phyloP scores from a whole-genome alignment of 2,888 invertebrate species.

The Caenorhabditis afra region DNA sequence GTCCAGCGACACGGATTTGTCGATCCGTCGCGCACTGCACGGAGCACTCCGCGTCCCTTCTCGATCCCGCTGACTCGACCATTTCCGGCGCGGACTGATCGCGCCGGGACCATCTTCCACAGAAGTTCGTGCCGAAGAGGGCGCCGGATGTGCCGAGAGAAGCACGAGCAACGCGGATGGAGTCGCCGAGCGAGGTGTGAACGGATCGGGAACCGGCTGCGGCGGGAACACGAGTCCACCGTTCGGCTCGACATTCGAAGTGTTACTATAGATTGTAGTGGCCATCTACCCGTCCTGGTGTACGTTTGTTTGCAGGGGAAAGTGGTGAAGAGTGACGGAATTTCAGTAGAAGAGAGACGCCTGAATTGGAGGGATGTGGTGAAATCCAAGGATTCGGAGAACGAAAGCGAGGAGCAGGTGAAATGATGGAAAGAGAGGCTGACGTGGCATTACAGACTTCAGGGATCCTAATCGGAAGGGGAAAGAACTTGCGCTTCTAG shows the following conservation, averaged over 20 bases:
- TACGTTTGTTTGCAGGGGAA: neutral
- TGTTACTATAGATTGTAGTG: constrained; percentile 28
- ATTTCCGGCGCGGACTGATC: constrained; percentile 30
- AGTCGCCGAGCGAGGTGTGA: constrained; percentile 16
- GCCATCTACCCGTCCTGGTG: constrained; percentile 2
- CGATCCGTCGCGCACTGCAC: constrained; percentile 24
- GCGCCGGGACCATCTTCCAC: neutral
- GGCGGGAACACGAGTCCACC: constrained; percentile 36
- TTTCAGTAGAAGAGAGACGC: neutral
- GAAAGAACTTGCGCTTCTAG: neutral
- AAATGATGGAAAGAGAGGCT: too few species aligned
- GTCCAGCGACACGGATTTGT: constrained; percentile 47
- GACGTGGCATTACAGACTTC: too few species aligned
- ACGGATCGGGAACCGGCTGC: constrained; percentile 31
- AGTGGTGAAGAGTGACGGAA: neutral
- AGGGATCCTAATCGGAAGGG: too few species aligned
- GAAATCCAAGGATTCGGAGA: too few species aligned
- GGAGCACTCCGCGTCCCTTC: constrained; percentile 22
- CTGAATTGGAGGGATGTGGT: too few species aligned
- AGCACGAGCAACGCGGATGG: constrained; percentile 48
- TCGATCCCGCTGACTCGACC: constrained; percentile 29
- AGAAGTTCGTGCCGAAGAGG: neutral
- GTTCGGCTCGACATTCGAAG: neutral
- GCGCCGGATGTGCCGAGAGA: constrained; percentile 29
- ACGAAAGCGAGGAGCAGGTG: too few species aligned